Percentiles rank a stretch among this genome's conserved stretches.
These are phyloP conservation scores for Chondrilla cf. caribensis DNA, from an alignment of 37 sponge, comb jelly and placozoan genomes.

Conservation along the genomic window DNA sequence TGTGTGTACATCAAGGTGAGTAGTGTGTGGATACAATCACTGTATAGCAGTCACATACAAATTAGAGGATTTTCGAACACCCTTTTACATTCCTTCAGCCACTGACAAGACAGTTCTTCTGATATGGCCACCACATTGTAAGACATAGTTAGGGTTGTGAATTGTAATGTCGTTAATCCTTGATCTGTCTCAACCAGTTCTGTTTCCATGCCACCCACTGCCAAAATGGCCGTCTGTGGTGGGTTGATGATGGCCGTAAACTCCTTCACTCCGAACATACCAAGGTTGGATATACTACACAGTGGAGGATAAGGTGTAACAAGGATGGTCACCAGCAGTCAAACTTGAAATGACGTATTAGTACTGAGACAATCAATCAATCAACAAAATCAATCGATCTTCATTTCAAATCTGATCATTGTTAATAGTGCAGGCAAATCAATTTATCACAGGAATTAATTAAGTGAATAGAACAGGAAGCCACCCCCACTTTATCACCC, in stretches of 20 bases:
- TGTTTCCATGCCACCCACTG: slow-evolving; percentile 11
- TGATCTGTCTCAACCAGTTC: not conserved
- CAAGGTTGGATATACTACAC: slow-evolving; percentile 22
- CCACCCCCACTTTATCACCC: too few species aligned
- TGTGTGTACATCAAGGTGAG: too few species aligned
- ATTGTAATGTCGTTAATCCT: not conserved
- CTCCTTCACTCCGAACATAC: slow-evolving; percentile 17
- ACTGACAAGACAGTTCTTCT: not conserved
- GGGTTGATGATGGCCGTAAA: slow-evolving; percentile 29
- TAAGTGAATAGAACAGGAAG: too few species aligned
- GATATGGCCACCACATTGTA: not conserved
- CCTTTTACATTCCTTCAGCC: not conserved
- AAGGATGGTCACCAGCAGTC: too few species aligned
- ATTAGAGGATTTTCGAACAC: slow-evolving; percentile 1
- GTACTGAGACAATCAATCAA: too few species aligned
- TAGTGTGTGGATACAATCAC: too few species aligned
- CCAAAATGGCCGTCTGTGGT: slow-evolving; percentile 27
- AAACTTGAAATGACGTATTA: too few species aligned
- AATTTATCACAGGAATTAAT: too few species aligned
- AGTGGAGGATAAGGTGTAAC: too few species aligned
- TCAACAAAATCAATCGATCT: too few species aligned
- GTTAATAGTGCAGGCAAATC: too few species aligned
- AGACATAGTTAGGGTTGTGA: not conserved
- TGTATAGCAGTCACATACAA: not conserved
- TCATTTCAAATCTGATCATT: too few species aligned